Base-by-base conservation (phyloP, 2,888 invertebrate species). In the Apoda limacodes region DNA sequence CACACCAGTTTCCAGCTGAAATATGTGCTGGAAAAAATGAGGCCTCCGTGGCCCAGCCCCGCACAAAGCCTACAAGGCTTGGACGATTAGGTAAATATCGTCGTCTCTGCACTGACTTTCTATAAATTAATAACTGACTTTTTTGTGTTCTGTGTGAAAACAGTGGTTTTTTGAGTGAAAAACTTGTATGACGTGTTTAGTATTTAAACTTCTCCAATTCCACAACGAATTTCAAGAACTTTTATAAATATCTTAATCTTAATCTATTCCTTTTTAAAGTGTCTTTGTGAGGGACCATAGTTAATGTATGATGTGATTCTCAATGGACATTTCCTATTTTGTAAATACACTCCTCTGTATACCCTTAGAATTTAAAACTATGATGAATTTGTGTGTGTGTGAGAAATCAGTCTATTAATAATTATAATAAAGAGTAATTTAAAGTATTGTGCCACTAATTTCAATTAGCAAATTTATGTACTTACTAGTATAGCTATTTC, bases 1-100 rank as follows among this genome's bases (percentile, higher is more conserved):
- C 75, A 78, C 39, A 74, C 75, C 37, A 63, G 70, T 62, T 76
- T 80, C 60, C 80, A 76, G 70, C 68, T 78, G 36, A 76, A 78
- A 59, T 78, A 76, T 42, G 76, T 75, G 52, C 66, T 80, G 65
- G 76, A 78, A 61, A 74, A 72, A 43, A 62, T 66, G 55, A 55
- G 74, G 65, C 75, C 76, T 0, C 70, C 74, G 5, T 76, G 72
- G 72, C 71, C 72, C 6, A 62, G 63, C 43, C 62, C 68, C 39
- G 66, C 63, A 64, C 74, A 71, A 69, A 76, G 72, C 52, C 70
- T 66, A 24, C n/a, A n/a, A n/a, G n/a, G n/a, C n/a, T n/a, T n/a
- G n/a, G 58, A 56, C 33, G 59, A 60, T 40, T 55, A 52, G 46
- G 42, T 35, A 25, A 39, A 17, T 23, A n/a, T 28, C 10, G 14